phyloP scores from a whole-genome alignment of 2,888 invertebrate species.

The Phanerotoma sp. region DNA sequence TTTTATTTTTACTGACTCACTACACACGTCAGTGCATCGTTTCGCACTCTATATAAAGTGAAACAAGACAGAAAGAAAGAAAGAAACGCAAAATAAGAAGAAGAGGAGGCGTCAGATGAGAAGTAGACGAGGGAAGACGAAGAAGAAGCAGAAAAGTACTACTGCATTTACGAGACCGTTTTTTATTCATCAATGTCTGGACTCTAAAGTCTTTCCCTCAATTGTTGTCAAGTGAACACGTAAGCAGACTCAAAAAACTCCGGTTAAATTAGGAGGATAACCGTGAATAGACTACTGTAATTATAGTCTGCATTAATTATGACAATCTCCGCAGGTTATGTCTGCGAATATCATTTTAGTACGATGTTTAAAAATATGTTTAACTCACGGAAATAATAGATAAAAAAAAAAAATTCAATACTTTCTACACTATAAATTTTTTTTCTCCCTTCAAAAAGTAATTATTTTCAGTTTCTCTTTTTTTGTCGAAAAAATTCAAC shows the following conservation, averaged over 20 bases:
- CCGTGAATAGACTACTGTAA: constrained; percentile 48
- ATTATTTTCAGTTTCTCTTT: too few relatives aligned
- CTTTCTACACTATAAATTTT: too few relatives aligned
- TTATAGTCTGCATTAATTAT: constrained; percentile 52
- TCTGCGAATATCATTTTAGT: constrained; percentile 1
- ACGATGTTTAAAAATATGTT: not conserved
- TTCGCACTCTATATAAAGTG: too few relatives aligned
- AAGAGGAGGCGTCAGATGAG: too few relatives aligned
- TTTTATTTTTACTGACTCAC: too few relatives aligned
- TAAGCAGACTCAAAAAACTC: constrained; percentile 41
- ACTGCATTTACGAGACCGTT: constrained; percentile 37
- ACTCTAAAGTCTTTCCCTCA: constrained; percentile 27
- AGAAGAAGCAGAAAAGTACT: constrained; percentile 4
- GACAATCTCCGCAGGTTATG: constrained; percentile 39
- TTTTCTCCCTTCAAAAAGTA: too few relatives aligned
- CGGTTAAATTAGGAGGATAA: constrained; percentile 47
- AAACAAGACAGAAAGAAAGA: too few relatives aligned
- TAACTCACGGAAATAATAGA: too few relatives aligned
- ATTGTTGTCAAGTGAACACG: constrained; percentile 23
- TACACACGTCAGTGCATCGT: too few relatives aligned
- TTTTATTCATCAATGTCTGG: constrained; percentile 50
- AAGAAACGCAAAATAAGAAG: too few relatives aligned
- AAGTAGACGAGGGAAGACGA: not conserved
- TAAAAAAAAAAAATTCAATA: too few relatives aligned
- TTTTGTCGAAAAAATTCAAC: too few relatives aligned